Base-by-base conservation (phyloP, 2,797 vertebrate species). In the Cuniculus paca region DNA sequence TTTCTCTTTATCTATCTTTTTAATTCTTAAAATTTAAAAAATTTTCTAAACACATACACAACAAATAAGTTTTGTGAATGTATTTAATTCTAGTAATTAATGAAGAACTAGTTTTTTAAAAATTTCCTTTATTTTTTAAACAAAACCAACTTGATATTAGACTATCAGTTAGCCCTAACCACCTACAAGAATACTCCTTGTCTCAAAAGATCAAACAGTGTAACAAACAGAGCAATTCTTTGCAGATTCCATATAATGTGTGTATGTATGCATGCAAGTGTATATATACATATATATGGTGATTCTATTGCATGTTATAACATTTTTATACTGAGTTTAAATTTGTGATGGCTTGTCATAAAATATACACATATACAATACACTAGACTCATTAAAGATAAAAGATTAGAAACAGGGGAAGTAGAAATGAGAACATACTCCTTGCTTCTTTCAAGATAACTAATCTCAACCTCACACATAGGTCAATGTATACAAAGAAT, bases 21-120 rank as follows among this genome's bases (percentile, higher is more conserved):
- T 50, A 50, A 81, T 50, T 88, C 70, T 88, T 81, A 75, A 90
- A 77, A 56, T n/a, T 87, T 92, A 68, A 60, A 63, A 91, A 83
- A 60, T 45, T 70, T 92, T 94, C 11, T 81, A 54, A 39, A 54
- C 5, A 91, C 65, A 88, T 5, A 68, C 34, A 48, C 72, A 58
- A 72, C 88, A 68, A 68, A 34, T 56, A 31, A 80, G 61, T 60
- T 82, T 50, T 65, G 17, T 54, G 48, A 75, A 16, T 52, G 94
- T 8, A 39, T 89, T 91, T 89, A 80, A 78, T 83, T 95, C 19
- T 87, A 56, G 5, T 28, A 88, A 52, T 83, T 52, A 58, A 28
- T 54, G 63, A 82, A 80, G 17, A 89, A 56, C 14, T 20, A n/a
- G 3, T 61, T 42, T 36, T 16, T 28, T 1, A 45, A 74, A 74